phyloP scores from a whole-genome alignment of 2,797 vertebrate species.

The Orestias chungarensis region DNA sequence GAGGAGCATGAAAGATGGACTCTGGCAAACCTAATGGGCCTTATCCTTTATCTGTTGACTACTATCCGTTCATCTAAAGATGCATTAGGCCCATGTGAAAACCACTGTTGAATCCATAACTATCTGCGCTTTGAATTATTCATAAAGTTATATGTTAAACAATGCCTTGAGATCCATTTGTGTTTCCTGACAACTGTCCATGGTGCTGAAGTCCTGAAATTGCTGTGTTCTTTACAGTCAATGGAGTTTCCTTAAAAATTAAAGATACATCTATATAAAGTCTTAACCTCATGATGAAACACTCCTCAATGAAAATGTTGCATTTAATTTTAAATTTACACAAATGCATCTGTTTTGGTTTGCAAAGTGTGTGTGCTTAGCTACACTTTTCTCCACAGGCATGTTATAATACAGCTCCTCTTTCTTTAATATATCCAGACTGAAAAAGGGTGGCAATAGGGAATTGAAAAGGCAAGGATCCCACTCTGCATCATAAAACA shows the following conservation, averaged over 20 bases:
- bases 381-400: no score
- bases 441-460: no score
- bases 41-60: conserved; percentile 66
- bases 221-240: not conserved
- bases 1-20: conserved; percentile 65
- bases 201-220: conserved; percentile 77
- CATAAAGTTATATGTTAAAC: conserved; percentile 13
- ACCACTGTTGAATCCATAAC: conserved; percentile 16
- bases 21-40: conserved; percentile 66
- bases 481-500: no score
- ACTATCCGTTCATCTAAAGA: conserved; percentile 33
- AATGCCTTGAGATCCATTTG: not conserved
- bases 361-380: no score
- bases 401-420: no score
- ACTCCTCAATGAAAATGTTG: no score
- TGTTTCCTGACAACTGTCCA: conserved; percentile 70
- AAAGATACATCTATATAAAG: no score
- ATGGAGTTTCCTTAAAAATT: not conserved
- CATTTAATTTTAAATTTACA: no score
- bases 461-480: no score
- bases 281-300: no score
- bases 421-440: no score
- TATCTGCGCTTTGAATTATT: conserved; percentile 20
- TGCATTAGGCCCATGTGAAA: conserved; percentile 27
- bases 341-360: no score